These are phyloP conservation scores for Rhinoptilus africanus DNA, from an alignment of 2,113 vertebrate genomes.

Conservation along the genomic window DNA sequence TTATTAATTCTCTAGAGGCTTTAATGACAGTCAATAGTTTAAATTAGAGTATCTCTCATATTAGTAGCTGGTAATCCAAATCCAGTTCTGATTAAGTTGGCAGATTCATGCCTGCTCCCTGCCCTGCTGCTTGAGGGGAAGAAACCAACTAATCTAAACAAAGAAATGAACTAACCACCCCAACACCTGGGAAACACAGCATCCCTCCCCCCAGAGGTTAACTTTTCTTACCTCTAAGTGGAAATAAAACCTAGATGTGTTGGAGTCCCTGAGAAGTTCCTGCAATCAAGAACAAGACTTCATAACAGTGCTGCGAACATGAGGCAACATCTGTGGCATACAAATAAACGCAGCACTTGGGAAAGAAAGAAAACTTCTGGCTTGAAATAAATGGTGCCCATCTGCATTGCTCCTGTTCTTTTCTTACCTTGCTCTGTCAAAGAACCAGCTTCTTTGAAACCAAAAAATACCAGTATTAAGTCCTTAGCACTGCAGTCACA, in stretches of 20 bases:
- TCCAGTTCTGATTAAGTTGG: not conserved
- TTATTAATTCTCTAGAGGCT: not conserved
- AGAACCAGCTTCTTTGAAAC: not conserved
- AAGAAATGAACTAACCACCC: too few species aligned
- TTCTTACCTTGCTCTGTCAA: not conserved
- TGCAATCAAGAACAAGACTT: slow-evolving; percentile 55
- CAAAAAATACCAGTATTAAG: not conserved
- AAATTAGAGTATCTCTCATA: not conserved
- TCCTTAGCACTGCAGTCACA: not conserved
- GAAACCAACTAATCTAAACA: not conserved
- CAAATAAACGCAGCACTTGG: not conserved
- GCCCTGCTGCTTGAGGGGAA: rapidly evolving
- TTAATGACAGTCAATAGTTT: not conserved
- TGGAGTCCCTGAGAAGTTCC: slow-evolving; percentile 74
- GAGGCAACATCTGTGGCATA: not conserved
- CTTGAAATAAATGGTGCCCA: not conserved
- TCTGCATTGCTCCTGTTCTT: not conserved
- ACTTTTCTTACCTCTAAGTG: slow-evolving; percentile 74
- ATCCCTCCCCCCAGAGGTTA: rapidly evolving
- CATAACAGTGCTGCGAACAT: not conserved
- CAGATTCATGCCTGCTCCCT: not conserved
- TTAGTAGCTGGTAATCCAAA: not conserved
- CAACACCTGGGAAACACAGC: too few species aligned
- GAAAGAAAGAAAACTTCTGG: not conserved
- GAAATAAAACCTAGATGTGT: slow-evolving; percentile 73